Base-by-base conservation (phyloP, 2,888 invertebrate genomes). In the Dryobota labecula region DNA sequence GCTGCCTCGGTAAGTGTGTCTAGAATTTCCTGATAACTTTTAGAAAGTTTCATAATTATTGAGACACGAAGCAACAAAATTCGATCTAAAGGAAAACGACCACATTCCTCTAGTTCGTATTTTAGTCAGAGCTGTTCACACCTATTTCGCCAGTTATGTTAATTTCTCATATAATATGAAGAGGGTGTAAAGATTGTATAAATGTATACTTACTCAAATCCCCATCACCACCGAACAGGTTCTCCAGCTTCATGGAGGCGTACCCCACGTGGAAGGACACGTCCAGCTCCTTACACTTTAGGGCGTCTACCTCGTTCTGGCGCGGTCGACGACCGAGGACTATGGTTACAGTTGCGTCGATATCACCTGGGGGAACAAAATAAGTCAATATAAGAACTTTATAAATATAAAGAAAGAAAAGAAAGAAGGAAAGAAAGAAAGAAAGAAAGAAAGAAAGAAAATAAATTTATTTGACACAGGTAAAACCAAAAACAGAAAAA, bases 201-300 rank as follows among this genome's bases (percentile, higher is more conserved):
- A 18, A 18, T 0, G 9, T 27, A 90, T 73, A 66, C 91, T 90
- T 90, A 97, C 97, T 97, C 45, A 98, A 90, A 74, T 97, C 96
- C 68, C 95, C 93, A 80, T 98, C 97, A 0, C 97, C 97, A 75
- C 97, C 97, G 87, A 98, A 98, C 1, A 98, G 94, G 92, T 98
- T 97, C 27, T 97, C 97, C 61, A 98, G 92, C 78, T 97, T 95
- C 78, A 98, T 95, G 20, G 96, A 94, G 0, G 97, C 97, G 64
- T 96, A 94, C 0, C 97, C 97, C 2, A 98, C 96, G 61, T 97
- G 95, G 87, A 98, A 98, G 82, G 97, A 96, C 0, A 98, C 96
- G 70, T 96, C 96, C 36, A 98, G 96, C 15, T 97, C 96, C 54
- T 96, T 96, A 41, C 98, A 97, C 41, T 96, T 96, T 63, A 97